Evolutionary conservation across 2,113 vertebrate genomes (phyloP), one percentile per base, ranked within the genome.

Genomic region (Anhinga rufa): DNA sequence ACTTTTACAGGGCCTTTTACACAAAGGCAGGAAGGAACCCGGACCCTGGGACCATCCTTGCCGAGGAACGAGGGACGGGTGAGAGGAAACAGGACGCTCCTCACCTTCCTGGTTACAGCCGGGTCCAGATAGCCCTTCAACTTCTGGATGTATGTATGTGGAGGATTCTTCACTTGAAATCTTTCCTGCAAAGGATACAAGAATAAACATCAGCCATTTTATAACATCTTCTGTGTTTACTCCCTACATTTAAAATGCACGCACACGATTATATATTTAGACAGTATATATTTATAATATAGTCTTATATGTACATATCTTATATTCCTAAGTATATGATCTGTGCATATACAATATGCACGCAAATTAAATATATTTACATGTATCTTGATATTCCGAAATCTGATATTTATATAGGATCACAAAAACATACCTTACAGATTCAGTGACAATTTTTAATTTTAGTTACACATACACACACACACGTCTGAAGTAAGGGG

Each of bases 141-240:
- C 97, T 99, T 99, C 94, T 99, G 99, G 96, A 99, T 99, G 89
- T 99, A 99, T 0, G 99, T 99, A 86, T 99, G 99, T 8, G 99
- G 99, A 64, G 99, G 99, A 92, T 99, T 99, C 98, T 99, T 99
- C 97, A 99, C 99, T 96, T 99, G 99, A 98, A 99, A 99, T 25
- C 99, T 98, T 94, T 99, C 99, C 99, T 99, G 98, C 54, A 93
- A 75, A 64, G 81, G 97, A 93, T 8, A 86, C 19, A 44, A 93
- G 76, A 95, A 42, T 5, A 77, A 95, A 81, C 52, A 74, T 94
- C 86, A 94, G 78, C 34, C 40, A 46, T 54, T 66, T 21, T 24
- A 18, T 5, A 72, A 91, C 36, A n/a, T 12, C 31, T 12, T 5
- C 62, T 34, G 2, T 20, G 12, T 38, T 77, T 42, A 7, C 46